Evolutionary conservation across 2,888 invertebrate species (phyloP).

Genomic region (Steromphala cineraria): DNA sequence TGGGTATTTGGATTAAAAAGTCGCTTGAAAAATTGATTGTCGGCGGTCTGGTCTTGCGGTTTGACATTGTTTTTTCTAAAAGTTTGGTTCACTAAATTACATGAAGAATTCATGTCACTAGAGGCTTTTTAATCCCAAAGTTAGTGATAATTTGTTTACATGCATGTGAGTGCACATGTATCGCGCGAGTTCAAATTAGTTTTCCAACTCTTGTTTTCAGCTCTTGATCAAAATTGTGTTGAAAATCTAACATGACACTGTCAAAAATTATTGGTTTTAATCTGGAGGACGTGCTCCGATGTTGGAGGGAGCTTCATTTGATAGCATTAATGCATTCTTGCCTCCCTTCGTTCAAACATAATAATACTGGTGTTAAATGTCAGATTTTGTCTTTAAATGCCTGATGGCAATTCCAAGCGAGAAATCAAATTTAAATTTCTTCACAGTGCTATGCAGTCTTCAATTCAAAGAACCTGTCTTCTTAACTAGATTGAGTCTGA

Average conservation of each 20-base stretch:
- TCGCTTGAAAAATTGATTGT: conserved; percentile 21
- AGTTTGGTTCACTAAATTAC: neutral
- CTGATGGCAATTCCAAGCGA: neutral
- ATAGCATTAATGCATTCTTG: conserved; percentile 10
- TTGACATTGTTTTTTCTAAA: conserved; percentile 1
- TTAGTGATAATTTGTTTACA: conserved; percentile 14
- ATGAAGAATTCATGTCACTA: conserved; percentile 12
- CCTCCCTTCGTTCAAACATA: conserved; percentile 1
- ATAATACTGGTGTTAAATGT: neutral
- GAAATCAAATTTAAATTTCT: conserved; percentile 10
- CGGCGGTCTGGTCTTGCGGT: neutral
- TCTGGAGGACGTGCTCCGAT: neutral
- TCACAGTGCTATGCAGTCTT: conserved; percentile 8
- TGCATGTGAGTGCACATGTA: conserved; percentile 3
- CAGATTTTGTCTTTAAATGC: conserved; percentile 3
- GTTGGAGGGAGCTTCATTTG: neutral
- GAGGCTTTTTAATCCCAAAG: neutral
- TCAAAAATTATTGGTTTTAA: conserved; percentile 2
- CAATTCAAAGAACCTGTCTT: neutral
- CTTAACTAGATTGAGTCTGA: conserved; percentile 4
- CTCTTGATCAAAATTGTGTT: conserved; percentile 13
- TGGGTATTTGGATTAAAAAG: neutral
- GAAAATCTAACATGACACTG: conserved; percentile 8
- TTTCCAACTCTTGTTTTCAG: neutral
- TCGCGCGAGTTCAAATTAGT: conserved; percentile 1